phyloP scores from a whole-genome alignment of 37 sponge, comb jelly and placozoan genomes.

The Diacarnus erythraeanus region DNA sequence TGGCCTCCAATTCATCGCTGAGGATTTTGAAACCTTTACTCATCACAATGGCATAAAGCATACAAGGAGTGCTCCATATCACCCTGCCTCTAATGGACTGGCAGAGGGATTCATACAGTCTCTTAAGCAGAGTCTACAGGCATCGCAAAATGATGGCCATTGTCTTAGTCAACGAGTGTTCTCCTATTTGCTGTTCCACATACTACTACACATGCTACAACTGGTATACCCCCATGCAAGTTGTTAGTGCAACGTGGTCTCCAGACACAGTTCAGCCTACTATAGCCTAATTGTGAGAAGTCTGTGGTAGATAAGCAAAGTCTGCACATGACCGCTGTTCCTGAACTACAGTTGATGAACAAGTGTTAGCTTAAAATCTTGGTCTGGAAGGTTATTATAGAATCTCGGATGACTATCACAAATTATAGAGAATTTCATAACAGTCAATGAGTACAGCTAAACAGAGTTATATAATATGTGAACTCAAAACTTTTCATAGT shows the following conservation, averaged over 20 bases:
- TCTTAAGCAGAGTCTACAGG: neutral
- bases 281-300: neutral
- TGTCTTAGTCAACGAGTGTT: neutral
- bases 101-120: neutral
- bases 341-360: too few species aligned
- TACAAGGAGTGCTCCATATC: neutral
- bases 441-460: too few species aligned
- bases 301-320: slow-evolving; percentile 3
- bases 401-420: too few species aligned
- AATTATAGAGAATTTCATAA: too few species aligned
- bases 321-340: too few species aligned
- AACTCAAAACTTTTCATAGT: too few species aligned
- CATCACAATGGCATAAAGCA: slow-evolving; percentile 6
- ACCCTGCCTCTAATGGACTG: neutral
- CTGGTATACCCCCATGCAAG: neutral
- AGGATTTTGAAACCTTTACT: slow-evolving; percentile 21
- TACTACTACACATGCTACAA: slow-evolving; percentile 34
- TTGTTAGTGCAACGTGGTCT: neutral
- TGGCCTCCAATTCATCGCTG: slow-evolving; percentile 41
- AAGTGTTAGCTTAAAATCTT: too few species aligned
- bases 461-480: too few species aligned
- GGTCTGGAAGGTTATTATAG: too few species aligned
- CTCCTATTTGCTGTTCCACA: neutral
- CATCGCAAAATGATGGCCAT: neutral
- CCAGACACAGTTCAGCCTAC: neutral